phyloP scores from a whole-genome alignment of 1,140 invertebrate species.

The Drosophila subpulchrella region DNA sequence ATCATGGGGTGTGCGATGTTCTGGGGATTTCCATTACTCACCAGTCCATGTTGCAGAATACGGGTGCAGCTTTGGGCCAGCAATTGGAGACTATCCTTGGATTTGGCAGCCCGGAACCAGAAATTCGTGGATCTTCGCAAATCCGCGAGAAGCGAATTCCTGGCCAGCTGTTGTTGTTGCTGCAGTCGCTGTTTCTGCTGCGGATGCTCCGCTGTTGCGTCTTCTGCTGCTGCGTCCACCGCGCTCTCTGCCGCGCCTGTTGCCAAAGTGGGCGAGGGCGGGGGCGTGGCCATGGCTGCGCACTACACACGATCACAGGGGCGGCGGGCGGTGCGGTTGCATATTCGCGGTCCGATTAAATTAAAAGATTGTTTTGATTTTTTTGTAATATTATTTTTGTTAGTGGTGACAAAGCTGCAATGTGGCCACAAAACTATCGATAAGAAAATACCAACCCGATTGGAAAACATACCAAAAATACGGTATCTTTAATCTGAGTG shows the following conservation, averaged over 20 bases:
- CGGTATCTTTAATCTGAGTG: no score
- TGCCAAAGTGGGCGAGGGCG: not conserved
- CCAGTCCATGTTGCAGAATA: constrained; percentile 62
- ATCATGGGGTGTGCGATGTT: not conserved
- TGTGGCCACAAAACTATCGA: no score
- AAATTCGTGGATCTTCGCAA: constrained; percentile 42
- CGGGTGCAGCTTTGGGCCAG: constrained; percentile 50
- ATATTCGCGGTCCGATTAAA: constrained; percentile 9
- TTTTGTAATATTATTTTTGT: constrained; percentile 5
- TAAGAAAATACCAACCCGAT: no score
- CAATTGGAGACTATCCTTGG: constrained; percentile 41
- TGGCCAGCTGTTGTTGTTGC: constrained; percentile 39
- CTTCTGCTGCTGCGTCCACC: constrained; percentile 1
- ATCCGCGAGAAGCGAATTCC: constrained; percentile 39
- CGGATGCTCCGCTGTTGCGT: not conserved
- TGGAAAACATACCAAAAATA: no score
- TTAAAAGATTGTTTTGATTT: constrained; percentile 22
- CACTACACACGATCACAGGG: constrained; percentile 12
- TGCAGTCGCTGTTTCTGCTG: constrained; percentile 39
- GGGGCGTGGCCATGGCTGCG: constrained; percentile 23
- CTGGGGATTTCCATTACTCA: no score
- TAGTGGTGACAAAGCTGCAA: not conserved
- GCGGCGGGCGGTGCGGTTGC: constrained; percentile 10
- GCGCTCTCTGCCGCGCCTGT: not conserved
- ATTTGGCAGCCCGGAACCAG: constrained; percentile 55